Conservation (phyloP, 2,888 invertebrate species). For the Spodoptera littoralis region DNA sequence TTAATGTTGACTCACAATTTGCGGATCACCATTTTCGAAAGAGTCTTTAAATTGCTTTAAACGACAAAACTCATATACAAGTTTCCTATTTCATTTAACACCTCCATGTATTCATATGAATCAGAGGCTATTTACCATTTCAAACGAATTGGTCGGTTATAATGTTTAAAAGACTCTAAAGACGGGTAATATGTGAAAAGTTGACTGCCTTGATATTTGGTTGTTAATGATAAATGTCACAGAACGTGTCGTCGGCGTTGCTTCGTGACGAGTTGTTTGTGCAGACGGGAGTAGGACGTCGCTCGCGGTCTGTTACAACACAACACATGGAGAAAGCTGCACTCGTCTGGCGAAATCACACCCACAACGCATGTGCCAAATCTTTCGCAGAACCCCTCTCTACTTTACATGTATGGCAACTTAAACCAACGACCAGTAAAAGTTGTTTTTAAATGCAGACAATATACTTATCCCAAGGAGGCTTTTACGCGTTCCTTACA, state of each 20-base stretch:
- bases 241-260: conserved; percentile 39
- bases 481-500: conserved; percentile 36
- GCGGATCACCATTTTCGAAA: conserved; percentile 51
- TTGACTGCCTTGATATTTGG: conserved; percentile 83
- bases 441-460: conserved; percentile 74
- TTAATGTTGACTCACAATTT: conserved; percentile 60
- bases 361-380: conserved; percentile 85
- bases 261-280: conserved; percentile 38
- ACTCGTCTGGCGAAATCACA: conserved; percentile 85
- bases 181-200: conserved; percentile 64
- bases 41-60: conserved; percentile 47
- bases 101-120: conserved; percentile 75
- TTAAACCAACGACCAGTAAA: conserved; percentile 74
- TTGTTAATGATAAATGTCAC: conserved; percentile 77
- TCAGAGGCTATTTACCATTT: conserved; percentile 74
- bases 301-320: conserved; percentile 72
- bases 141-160: conserved; percentile 64
- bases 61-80: conserved; percentile 70
- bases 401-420: conserved; percentile 69
- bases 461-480: conserved; percentile 57
- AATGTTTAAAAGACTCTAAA: conserved; percentile 67
- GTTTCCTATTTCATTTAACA: conserved; percentile 80
- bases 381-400: conserved; percentile 76
- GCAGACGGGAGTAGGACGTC: conserved; percentile 55
- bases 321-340: conserved; percentile 83